Evolutionary conservation across 23 tunicate species (phyloP), one percentile per base, ranked within the genome.

Genomic region (Diplosoma virens): DNA sequence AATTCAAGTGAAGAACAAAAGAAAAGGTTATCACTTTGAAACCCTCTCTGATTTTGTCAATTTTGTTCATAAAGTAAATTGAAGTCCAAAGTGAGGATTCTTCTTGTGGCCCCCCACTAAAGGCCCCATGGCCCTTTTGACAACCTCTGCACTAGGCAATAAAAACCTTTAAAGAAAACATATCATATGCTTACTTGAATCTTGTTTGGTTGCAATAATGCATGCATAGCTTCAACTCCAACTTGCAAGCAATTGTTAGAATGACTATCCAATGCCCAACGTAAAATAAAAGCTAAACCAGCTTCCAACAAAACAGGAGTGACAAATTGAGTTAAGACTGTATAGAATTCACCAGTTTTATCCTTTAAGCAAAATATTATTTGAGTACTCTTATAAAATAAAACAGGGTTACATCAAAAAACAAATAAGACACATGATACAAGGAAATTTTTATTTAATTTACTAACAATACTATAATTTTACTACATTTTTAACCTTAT

Each of bases 241-340:
- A 81, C 84, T 30, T 82, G 81, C 7, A 89, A 47, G 64, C 81
- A 78, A 29, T 41, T 78, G 30, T 81, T 50, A 1, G 97, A 92
- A 22, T 41, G 81, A 32, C 85, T 86, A 76, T 92, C 97, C 2
- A 92, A 50, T 5, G 90, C 77, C 92, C 84, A 81, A n/a, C 97
- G 72, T 25, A 85, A 25, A 4, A 92, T 33, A 61, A 85, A 85
- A 0, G 73, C 59, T 7, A 92, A 37, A 9, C 97, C 97, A 32
- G 87, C 79, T 0, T 85, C 92, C 25, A 92, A 61, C 29, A 92
- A 34, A 20, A 33, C 21, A 4, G 58, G 65, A 20, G 81, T 0
- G 2, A 84, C 47, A 28, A 35, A 58, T 45, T 73, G 2, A 36
- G 81, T 47, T 24, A 70, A 52, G 5, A 24, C 18, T n/a, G 47